These are phyloP conservation scores for Ostrea denselamellosa DNA, from an alignment of 1,140 invertebrate genomes.

Conservation along the genomic window DNA sequence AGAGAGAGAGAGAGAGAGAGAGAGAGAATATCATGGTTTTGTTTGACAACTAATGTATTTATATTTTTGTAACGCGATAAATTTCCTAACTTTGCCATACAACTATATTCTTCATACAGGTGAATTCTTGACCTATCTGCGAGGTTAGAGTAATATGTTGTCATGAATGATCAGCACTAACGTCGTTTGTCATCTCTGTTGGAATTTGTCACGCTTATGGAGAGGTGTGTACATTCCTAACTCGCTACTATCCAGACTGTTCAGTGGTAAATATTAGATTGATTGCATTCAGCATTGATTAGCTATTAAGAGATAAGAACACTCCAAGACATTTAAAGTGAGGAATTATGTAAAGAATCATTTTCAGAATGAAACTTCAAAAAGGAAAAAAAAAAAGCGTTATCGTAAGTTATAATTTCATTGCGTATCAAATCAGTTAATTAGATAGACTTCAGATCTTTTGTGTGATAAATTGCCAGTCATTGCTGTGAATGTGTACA, in stretches of 20 bases:
- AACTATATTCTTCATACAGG: not conserved
- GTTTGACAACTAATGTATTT: too few species aligned
- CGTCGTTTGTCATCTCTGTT: slow-evolving; percentile 1
- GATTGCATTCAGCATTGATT: slow-evolving; percentile 18
- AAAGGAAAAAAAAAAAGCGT: not conserved
- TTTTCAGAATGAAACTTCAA: slow-evolving; percentile 4
- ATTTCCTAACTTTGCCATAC: not conserved
- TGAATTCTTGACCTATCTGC: slow-evolving; percentile 3
- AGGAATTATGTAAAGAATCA: not conserved
- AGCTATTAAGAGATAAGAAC: not conserved
- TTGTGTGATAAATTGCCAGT: slow-evolving; percentile 10
- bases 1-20: not conserved
- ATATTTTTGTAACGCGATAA: too few species aligned
- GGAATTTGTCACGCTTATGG: not conserved
- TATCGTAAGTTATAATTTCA: not conserved
- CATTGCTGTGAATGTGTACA: not conserved
- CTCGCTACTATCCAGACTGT: not conserved
- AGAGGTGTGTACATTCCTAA: not conserved
- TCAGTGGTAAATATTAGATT: not conserved
- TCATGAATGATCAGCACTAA: slow-evolving; percentile 20
- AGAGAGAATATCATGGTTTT: not conserved
- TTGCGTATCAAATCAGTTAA: slow-evolving; percentile 1
- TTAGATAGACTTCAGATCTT: not conserved
- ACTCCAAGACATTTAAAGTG: not conserved
- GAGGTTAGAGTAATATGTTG: not conserved